Percentiles rank a stretch among this genome's conserved stretches.
phyloP scores from a whole-genome alignment of 2,797 vertebrate species.

The Neostethus bicornis region DNA sequence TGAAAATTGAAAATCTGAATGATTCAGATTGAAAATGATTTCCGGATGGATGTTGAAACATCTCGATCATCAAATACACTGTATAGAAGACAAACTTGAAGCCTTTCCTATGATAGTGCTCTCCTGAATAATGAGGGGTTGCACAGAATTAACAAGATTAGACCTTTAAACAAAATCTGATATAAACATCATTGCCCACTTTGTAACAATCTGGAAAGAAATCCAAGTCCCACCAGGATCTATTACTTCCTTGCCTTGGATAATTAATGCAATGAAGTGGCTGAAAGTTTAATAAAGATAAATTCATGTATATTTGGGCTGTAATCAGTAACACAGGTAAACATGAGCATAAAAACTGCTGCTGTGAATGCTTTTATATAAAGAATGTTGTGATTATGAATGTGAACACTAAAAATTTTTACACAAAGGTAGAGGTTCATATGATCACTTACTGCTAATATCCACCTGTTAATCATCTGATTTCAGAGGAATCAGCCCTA shows the following conservation, averaged over 20 bases:
- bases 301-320: not conserved
- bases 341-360: conserved; percentile 8
- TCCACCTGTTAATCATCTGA: conserved; percentile 79
- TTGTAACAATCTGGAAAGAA: conserved; percentile 6
- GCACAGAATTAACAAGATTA: no score
- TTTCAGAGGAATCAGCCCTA: conserved; percentile 86
- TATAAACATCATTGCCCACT: not conserved
- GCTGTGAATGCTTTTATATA: conserved; percentile 40
- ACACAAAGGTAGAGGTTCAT: conserved; percentile 39
- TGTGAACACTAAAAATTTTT: conserved; percentile 51
- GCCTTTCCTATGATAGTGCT: no score
- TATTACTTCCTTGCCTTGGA: not conserved
- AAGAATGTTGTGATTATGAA: conserved; percentile 39
- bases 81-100: no score
- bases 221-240: conserved; percentile 6
- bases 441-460: conserved; percentile 69
- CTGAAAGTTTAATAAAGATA: not conserved
- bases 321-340: conserved; percentile 1
- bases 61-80: no score
- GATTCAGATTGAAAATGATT: no score
- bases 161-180: no score
- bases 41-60: no score
- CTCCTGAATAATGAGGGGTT: no score
- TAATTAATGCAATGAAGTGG: conserved; percentile 1
- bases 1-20: no score